Evolutionary conservation across 2,888 invertebrate genomes (phyloP), one percentile per base, ranked within the genome.

Genomic region (Ormyrus thymus): DNA sequence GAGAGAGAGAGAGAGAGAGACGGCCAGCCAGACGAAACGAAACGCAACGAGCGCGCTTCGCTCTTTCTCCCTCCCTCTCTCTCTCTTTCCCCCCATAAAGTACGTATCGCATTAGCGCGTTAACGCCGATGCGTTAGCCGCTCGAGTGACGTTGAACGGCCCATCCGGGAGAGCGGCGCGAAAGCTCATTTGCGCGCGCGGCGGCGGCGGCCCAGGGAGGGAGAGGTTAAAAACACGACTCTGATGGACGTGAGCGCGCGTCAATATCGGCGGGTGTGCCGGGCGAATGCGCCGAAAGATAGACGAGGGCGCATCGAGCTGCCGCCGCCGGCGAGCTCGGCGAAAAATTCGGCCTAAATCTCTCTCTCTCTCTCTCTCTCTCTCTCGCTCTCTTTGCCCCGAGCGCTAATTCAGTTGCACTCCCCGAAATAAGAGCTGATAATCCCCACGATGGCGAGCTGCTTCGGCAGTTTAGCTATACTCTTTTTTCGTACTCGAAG

Each of bases 21-120:
- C 15, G 15, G 10, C 43, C 72, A 50, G 9, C 59, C 15, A 45
- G 73, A 29, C 62, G 50, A 73, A 76, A 65, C 70, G 71, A 71
- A 71, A 58, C 66, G 65, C 43, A 29, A 48, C 51, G 61, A 62
- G 1, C 13, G n/a, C 66, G 65, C 66, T 45, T 61, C 71, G 66
- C 29, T 29, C n/a, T n/a, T n/a, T n/a, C n/a, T n/a, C n/a, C n/a
- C n/a, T n/a, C n/a, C n/a, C n/a, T n/a, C n/a, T n/a, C n/a, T n/a
- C n/a, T n/a, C n/a, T n/a, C n/a, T n/a, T n/a, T n/a, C 65, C 81
- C 81, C 83, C 83, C 85, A 86, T 87, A 87, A 87, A 86, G 84
- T 85, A 84, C 86, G 85, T 85, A 86, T 86, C 86, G 86, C 85
- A 86, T 86, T 86, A 87, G 84, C 86, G 84, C 86, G 86, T 87